Conservation (phyloP, 1,140 invertebrate genomes). For the Choristoneura fumiferana region DNA sequence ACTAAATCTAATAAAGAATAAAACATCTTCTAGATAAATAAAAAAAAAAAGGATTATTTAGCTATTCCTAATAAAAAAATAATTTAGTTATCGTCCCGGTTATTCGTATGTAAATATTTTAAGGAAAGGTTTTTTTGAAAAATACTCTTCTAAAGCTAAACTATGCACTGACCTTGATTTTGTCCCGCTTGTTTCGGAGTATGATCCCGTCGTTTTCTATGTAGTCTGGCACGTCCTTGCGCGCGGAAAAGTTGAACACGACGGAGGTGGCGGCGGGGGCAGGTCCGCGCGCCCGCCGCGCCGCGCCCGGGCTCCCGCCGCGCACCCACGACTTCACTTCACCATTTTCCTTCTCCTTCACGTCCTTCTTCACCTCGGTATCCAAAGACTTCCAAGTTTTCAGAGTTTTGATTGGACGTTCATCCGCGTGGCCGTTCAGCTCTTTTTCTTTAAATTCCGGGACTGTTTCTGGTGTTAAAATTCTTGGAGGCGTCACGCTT, state of each 20-base stretch:
- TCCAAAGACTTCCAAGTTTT: constrained; percentile 22
- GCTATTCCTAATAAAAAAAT: too few species aligned
- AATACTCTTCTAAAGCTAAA: not conserved
- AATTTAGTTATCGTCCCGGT: too few species aligned
- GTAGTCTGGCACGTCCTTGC: constrained; percentile 92
- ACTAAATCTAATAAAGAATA: too few species aligned
- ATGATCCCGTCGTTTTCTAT: constrained; percentile 92
- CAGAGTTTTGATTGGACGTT: constrained; percentile 22
- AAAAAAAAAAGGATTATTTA: too few species aligned
- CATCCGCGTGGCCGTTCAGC: constrained; percentile 48
- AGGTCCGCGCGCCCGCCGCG: constrained; percentile 35
- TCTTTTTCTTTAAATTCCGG: constrained; percentile 29
- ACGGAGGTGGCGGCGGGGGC: constrained; percentile 82
- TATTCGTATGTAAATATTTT: too few species aligned
- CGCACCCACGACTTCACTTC: constrained; percentile 36
- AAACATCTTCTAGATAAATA: too few species aligned
- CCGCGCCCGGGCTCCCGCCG: constrained; percentile 33
- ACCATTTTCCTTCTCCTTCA: constrained; percentile 32
- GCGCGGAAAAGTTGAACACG: constrained; percentile 92
- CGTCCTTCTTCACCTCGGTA: constrained; percentile 45
- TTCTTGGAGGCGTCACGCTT: not conserved
- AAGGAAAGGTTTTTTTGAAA: too few species aligned
- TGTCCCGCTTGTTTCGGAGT: constrained; percentile 81
- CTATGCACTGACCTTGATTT: constrained; percentile 83
- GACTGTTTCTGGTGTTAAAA: not conserved